Conservation (phyloP, 2,113 vertebrate genomes). For the Megatriorchis doriae region DNA sequence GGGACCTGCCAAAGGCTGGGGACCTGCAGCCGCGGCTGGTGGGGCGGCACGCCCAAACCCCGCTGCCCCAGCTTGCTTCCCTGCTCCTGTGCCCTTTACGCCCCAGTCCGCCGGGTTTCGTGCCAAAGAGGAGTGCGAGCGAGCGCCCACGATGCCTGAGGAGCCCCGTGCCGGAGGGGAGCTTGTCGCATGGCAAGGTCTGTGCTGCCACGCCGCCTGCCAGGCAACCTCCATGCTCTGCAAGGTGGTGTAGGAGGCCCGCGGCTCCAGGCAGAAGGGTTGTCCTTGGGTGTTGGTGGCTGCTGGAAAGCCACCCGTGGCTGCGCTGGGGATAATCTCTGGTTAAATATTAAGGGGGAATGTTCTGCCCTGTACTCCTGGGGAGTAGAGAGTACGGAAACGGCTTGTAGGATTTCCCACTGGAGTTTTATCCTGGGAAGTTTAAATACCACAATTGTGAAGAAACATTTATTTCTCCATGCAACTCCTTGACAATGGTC, state of each 20-base stretch:
- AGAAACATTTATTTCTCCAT: not conserved
- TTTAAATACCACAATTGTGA: not conserved
- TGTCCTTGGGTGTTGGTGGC: not conserved
- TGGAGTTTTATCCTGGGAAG: fast-evolving
- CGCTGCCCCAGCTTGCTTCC: not conserved
- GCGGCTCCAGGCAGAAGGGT: not conserved
- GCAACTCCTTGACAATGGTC: not conserved
- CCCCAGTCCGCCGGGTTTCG: not conserved
- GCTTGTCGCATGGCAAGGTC: not conserved
- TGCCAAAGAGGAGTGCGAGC: not conserved
- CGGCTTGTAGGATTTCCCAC: not conserved
- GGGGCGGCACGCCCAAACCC: not conserved
- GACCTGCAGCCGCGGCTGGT: not conserved
- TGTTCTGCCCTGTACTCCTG: not conserved
- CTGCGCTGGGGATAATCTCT: fast-evolving
- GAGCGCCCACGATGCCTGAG: no score
- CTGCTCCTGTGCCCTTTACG: not conserved
- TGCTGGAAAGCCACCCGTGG: not conserved
- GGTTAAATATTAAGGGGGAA: not conserved
- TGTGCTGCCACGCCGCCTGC: fast-evolving
- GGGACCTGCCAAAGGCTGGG: not conserved
- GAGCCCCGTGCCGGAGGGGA: fast-evolving
- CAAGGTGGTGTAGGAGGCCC: not conserved
- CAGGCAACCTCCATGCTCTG: not conserved
- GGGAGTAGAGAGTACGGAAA: no score